These are phyloP conservation scores for Mastomys natalensis DNA, from an alignment of 2,113 vertebrate genomes.

Conservation along the genomic window DNA sequence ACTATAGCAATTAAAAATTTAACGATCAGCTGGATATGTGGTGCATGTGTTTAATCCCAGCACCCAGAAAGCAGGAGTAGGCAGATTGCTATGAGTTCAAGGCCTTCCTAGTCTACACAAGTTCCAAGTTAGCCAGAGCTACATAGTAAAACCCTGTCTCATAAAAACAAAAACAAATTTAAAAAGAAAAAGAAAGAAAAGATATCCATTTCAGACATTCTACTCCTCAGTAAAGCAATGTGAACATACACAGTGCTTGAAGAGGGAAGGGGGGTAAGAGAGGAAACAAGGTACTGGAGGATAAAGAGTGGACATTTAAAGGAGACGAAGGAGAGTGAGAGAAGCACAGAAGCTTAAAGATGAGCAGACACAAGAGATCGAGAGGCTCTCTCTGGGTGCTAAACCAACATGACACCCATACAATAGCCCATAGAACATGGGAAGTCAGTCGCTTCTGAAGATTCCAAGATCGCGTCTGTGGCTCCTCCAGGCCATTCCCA, in stretches of 20 bases:
- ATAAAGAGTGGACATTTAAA: background rate
- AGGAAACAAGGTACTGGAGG: background rate
- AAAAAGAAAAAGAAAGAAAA: background rate
- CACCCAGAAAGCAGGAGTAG: background rate
- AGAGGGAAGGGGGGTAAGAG: background rate
- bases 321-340: background rate
- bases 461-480: background rate
- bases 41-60: background rate
- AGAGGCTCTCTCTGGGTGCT: background rate
- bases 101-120: background rate
- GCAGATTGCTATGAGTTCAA: background rate
- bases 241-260: background rate
- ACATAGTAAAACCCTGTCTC: background rate
- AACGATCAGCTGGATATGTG: background rate
- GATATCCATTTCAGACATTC: background rate
- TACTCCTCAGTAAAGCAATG: background rate
- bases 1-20: background rate
- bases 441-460: background rate
- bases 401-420: background rate
- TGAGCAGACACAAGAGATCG: background rate
- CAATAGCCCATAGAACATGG: background rate
- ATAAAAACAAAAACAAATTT: background rate
- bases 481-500: background rate
- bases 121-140: background rate
- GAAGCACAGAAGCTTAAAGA: background rate